Conservation (phyloP, 2,797 vertebrate species). For the Babyrousa celebensis region DNA sequence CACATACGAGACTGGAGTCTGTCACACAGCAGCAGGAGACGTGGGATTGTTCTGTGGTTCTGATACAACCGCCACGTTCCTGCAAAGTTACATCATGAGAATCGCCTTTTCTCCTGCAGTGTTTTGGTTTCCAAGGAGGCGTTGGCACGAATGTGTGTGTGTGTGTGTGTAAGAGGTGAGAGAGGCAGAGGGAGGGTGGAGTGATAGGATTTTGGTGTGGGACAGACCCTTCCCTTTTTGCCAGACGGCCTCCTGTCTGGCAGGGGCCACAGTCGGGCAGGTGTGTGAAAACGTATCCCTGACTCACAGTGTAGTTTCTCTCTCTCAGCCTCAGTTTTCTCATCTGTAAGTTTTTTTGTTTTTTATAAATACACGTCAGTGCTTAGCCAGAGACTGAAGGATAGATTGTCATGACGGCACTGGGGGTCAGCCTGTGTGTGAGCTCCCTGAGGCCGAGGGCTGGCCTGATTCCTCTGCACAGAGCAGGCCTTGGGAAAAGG, state of each 20-base stretch:
- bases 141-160: constrained; percentile 2
- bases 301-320: not conserved
- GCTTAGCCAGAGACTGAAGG: not conserved
- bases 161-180: not conserved
- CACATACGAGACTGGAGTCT: constrained; percentile 71
- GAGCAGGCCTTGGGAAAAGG: not conserved
- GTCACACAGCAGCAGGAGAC: constrained; percentile 71
- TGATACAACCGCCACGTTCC: constrained; percentile 88
- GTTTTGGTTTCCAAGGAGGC: constrained; percentile 80
- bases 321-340: not conserved
- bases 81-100: constrained; percentile 87
- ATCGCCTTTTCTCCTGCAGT: constrained; percentile 78
- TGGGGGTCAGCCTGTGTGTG: not conserved
- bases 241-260: not conserved
- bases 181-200: not conserved
- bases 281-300: rapidly evolving
- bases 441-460: not conserved
- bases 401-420: not conserved
- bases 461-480: not conserved
- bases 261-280: not conserved
- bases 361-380: too few species aligned
- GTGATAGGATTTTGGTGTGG: not conserved
- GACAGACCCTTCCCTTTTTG: not conserved
- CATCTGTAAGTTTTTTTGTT: not conserved
- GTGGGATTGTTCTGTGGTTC: constrained; percentile 78